A percentile compares a stretch with the other conserved stretches of the same genome.
Conservation (phyloP, 2,888 invertebrate genomes). For the Ischnura elegans region DNA sequence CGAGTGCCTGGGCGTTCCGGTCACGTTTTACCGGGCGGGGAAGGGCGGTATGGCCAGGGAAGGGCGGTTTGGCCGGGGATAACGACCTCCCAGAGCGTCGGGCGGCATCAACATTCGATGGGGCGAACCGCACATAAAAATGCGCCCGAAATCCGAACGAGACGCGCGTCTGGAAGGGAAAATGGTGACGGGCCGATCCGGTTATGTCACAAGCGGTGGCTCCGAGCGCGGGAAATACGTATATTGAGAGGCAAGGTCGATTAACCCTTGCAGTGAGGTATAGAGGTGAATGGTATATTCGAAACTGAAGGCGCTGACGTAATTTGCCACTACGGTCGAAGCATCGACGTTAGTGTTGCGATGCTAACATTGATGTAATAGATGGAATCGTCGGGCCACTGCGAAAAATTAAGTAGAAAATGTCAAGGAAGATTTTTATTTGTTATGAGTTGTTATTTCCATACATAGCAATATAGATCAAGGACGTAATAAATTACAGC, state of each 20-base stretch:
- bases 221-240: conserved; percentile 15
- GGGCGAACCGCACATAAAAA: background rate
- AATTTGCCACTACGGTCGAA: too few species aligned
- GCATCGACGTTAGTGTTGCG: too few species aligned
- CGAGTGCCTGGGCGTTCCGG: background rate
- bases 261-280: background rate
- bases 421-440: too few species aligned
- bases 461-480: too few species aligned
- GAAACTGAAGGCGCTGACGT: too few species aligned
- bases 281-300: background rate
- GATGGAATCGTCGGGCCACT: too few species aligned
- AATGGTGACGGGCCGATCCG: conserved; percentile 3
- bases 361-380: too few species aligned
- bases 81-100: background rate
- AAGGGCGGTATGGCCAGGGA: background rate
- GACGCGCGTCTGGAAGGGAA: background rate
- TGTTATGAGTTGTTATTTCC: too few species aligned
- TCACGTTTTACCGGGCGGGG: background rate
- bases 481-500: too few species aligned
- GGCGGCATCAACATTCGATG: background rate
- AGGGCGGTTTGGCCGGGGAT: background rate
- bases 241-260: background rate
- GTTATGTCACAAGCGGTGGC: conserved; percentile 56
- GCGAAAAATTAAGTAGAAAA: too few species aligned
- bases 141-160: background rate